Evolutionary conservation across 2,888 invertebrate species (phyloP), one percentile per base, ranked within the genome.

Genomic region (Caenorhabditis panamensis): DNA sequence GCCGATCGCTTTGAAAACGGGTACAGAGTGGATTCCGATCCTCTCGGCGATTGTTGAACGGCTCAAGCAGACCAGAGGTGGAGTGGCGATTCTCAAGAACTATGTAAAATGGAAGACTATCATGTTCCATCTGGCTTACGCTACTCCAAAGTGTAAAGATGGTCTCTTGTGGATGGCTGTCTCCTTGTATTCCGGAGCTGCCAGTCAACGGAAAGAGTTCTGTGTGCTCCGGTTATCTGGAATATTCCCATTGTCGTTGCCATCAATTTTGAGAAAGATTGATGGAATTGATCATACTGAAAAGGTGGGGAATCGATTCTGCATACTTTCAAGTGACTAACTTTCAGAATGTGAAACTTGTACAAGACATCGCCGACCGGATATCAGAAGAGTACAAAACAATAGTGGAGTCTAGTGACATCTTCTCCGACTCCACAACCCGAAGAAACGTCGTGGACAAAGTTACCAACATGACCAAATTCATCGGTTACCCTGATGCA

Each of bases 51-150:
- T 84, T n/a, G 61, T 84, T 11, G 63, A 56, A 11, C 56, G 64
- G 24, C 49, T 83, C 26, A 75, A 79, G 31, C 56, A 54, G 16
- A 49, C 66, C n/a, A 26, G 76, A 31, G 31, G 59, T 18, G 80
- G 80, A 4, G 66, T 80, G 47, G 69, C 82, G 8, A 61, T 84
- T n/a, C 54, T 84, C 3, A 76, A 80, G 22, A 84, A 82, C 49
- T 84, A 84, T 63, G 54, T 82, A 24, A 84, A 82, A 58, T 82
- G 82, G 82, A 84, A 84, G 59, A 72, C 78, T 16, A 66, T 82
- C 20, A 61, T 82, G 72, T 84, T 82, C 69, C 82, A 82, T 64
- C 41, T 84, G 44, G 76, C 82, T 2, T 84, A 84, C 41, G 82
- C 69, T 4, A 71, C 67, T n/a, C 75, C 82, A 6, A 79, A 80